Evolutionary conservation across 2,797 vertebrate species (phyloP), one percentile per base, ranked within the genome.

Genomic region (Naso thynnoides): DNA sequence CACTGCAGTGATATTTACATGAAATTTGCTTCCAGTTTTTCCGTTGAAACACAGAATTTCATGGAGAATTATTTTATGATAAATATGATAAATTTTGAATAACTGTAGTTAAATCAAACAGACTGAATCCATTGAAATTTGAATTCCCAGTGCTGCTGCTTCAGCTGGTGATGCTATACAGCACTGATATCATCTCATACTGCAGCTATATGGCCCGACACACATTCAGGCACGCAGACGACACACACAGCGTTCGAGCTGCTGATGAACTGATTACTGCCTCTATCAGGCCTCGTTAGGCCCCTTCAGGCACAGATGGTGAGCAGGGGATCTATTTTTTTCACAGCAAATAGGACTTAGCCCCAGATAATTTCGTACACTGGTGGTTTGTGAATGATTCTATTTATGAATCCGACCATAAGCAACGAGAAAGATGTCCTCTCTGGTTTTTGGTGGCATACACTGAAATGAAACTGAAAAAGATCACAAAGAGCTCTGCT

Each of bases 251-350:
- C 9, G 63, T 74, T 49, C 31, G 63, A 86, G 73, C 78, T 41
- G 54, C 70, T 42, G 70, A 86, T 86, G 86, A 80, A 84, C 78
- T 88, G 82, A 85, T 85, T 70, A 48, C 72, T 48, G 78, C 74
- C 59, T 81, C 78, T 42, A 53, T 77, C 79, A 68, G 75, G 76
- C 66, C 81, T 84, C 39, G 11, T 90, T 73, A 71, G 77, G 23
- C 48, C 65, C 49, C 63, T 71, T 72, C 73, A 79, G 82, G 80
- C 85, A 77, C 81, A 90, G 87, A 89, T 79, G 81, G 70, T 23
- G 73, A 76, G 73, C 61, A 56, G 31, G 67, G 53, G 49, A 74
- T 79, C 67, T 70, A 54, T 85, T 79, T 86, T 67, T 76, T 68
- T 57, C 65, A 54, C 64, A 19, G 42, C 45, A 85, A 85, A 86